Evolutionary conservation across 2,113 vertebrate species (phyloP), one percentile per base, ranked within the genome.

Genomic region (Halichoerus grypus): DNA sequence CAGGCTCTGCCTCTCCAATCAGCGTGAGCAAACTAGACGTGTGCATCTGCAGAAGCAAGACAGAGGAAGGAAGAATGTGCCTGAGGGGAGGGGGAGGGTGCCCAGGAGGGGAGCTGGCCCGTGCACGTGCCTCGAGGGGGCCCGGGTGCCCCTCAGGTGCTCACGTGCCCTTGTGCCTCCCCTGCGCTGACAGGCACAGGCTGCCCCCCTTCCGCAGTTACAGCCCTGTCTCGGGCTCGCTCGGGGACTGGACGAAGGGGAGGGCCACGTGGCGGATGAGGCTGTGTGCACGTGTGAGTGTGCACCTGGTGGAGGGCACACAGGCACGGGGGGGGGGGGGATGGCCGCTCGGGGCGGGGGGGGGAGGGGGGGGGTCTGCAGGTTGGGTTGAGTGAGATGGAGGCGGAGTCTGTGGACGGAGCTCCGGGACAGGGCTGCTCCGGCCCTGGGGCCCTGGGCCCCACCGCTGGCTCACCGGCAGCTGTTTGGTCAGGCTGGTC

Each of bases 181-280:
- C 11, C 57, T 13, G 42, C 74, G 31, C n/a, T 15, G 1, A 46
- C 82, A 39, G 31, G 36, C 88, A 24, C 59, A 80, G 74, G 63
- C n/a, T 33, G 11, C 24, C 11, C 7, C 28, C n/a, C 74, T 46
- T 15, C 69, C 36, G 5, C 26, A 36, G 46, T 4, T 80, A 33
- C 65, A 89, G 39, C 28, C 39, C 55, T 49, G 69, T 39, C 86
- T 61, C 2, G 1, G 81, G 83, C 63, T n/a, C n/a, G 57, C 76
- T 28, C 28, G 55, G 93, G 36, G 67, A 80, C 89, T 93, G 74
- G 19, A 91, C 74, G 81, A 63, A 92, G 61, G 81, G 88, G 69
- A 88, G 89, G 88, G 57, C 76, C 95, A 93, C 24, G 13, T 33
- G 39, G 13, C n/a, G 26, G 36, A 74, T 24, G 71, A 42, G 76